Percentiles rank a stretch among this genome's conserved stretches.
These are phyloP conservation scores for Ormyrus labotus DNA, from an alignment of 2,888 invertebrate species.

Conservation along the genomic window DNA sequence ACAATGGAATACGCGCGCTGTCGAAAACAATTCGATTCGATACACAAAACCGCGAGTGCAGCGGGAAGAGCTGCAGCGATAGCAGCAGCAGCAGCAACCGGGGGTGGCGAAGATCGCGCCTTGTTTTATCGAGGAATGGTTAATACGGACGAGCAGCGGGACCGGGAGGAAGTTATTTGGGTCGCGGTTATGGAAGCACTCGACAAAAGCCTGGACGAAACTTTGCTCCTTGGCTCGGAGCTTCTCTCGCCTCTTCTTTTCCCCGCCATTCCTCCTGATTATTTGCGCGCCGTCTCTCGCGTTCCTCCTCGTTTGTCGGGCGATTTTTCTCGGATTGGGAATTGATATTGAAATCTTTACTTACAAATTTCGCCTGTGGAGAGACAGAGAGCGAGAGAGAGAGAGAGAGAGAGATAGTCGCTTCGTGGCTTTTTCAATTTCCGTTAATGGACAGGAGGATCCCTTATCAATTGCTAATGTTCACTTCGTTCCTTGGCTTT, in stretches of 20 bases:
- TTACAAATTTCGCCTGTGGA: conserved; percentile 39
- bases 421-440: conserved; percentile 42
- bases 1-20: not conserved
- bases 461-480: conserved; percentile 36
- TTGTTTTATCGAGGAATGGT: conserved; percentile 44
- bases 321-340: conserved; percentile 42
- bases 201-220: conserved; percentile 38
- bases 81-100: not conserved
- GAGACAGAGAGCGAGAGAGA: too few species aligned
- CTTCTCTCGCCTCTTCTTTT: not conserved
- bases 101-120: not conserved
- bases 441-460: conserved; percentile 44
- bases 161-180: conserved; percentile 56
- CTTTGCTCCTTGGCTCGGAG: conserved; percentile 18
- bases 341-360: conserved; percentile 56
- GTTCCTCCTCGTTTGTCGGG: conserved; percentile 41
- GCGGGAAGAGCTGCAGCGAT: not conserved
- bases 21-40: conserved; percentile 21
- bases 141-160: conserved; percentile 26
- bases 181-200: conserved; percentile 56
- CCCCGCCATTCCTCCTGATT: conserved; percentile 49
- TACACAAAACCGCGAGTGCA: not conserved
- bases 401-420: too few species aligned
- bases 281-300: conserved; percentile 37
- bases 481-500: not conserved